Percentiles rank a stretch among this genome's conserved stretches.
Evolutionary conservation across 2,888 invertebrate species (phyloP).

Genomic region (Hypena proboscidalis): DNA sequence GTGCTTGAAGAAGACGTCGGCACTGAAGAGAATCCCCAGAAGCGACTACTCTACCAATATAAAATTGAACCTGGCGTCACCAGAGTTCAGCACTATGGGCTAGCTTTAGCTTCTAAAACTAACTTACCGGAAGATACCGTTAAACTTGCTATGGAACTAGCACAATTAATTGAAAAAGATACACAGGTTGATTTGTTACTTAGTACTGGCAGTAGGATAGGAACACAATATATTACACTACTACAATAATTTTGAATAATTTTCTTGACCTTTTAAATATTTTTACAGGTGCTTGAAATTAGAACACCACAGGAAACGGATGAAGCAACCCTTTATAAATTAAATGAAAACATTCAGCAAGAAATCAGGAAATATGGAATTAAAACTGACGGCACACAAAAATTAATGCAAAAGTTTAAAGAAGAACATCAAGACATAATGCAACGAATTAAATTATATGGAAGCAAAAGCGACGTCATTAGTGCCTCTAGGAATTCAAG

Average conservation of each 20-base stretch:
- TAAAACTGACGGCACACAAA: conserved; percentile 42
- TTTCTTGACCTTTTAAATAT: too few species aligned
- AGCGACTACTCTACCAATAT: conserved; percentile 87
- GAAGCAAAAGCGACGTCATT: conserved; percentile 31
- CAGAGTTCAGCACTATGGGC: conserved; percentile 87
- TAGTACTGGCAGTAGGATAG: too few species aligned
- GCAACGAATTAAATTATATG: conserved; percentile 49
- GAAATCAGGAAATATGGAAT: conserved; percentile 56
- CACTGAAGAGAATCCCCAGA: conserved; percentile 51
- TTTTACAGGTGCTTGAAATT: conserved; percentile 59
- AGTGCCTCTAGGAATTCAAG: conserved; percentile 46
- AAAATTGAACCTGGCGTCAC: conserved; percentile 86
- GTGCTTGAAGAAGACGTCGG: conserved; percentile 65
- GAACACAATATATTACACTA: too few species aligned
- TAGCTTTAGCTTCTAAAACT: conserved; percentile 86
- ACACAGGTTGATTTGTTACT: conserved; percentile 68
- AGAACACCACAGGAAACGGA: conserved; percentile 51
- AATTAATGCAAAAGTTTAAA: conserved; percentile 64
- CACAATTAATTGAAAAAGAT: conserved; percentile 64
- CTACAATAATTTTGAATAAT: too few species aligned
- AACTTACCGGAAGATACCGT: conserved; percentile 86
- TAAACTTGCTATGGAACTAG: conserved; percentile 78
- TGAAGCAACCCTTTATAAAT: conserved; percentile 60
- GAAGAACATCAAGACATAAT: conserved; percentile 57
- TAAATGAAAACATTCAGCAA: conserved; percentile 65